A percentile compares a stretch with the other conserved stretches of the same genome.
These are phyloP conservation scores for Caenorhabditis latens DNA, from an alignment of 1,140 invertebrate species.

Conservation along the genomic window DNA sequence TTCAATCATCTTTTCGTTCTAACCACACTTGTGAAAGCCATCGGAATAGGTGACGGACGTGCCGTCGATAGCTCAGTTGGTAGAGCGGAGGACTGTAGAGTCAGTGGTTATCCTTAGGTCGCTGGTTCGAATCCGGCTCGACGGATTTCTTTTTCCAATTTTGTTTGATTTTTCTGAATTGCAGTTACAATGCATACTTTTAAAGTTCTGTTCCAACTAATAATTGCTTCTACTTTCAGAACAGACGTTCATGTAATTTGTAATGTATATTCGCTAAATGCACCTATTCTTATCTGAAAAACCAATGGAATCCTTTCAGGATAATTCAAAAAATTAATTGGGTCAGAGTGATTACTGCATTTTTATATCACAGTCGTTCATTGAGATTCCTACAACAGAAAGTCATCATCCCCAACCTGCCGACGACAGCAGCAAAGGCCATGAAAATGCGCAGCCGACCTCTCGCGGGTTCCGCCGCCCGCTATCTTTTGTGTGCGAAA, in stretches of 20 bases:
- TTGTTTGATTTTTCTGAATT: too few relatives aligned
- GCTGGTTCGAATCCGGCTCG: slow-evolving; percentile 74
- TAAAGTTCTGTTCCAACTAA: too few relatives aligned
- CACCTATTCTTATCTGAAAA: too few relatives aligned
- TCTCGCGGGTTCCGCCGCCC: slow-evolving; percentile 20
- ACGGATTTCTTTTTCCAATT: slow-evolving; percentile 60
- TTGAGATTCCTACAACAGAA: slow-evolving; percentile 54
- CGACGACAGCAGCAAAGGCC: not conserved
- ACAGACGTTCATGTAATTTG: too few relatives aligned
- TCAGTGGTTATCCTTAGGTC: slow-evolving; percentile 70
- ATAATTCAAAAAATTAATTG: not conserved
- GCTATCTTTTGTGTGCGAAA: not conserved
- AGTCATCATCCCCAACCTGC: slow-evolving; percentile 12
- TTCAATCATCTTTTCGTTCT: not conserved
- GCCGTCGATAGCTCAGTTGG: slow-evolving; percentile 69
- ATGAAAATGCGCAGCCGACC: slow-evolving; percentile 17
- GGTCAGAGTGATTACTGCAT: slow-evolving; percentile 46
- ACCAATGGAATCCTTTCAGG: not conserved
- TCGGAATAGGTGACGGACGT: not conserved
- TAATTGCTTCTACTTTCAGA: too few relatives aligned
- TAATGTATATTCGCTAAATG: too few relatives aligned
- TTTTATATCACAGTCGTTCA: slow-evolving; percentile 49
- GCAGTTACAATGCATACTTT: too few relatives aligned
- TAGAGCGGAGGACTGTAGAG: slow-evolving; percentile 72
- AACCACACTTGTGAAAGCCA: not conserved